Evolutionary conservation across 2,888 invertebrate species (phyloP).

Genomic region (Melanostoma mellinum): DNA sequence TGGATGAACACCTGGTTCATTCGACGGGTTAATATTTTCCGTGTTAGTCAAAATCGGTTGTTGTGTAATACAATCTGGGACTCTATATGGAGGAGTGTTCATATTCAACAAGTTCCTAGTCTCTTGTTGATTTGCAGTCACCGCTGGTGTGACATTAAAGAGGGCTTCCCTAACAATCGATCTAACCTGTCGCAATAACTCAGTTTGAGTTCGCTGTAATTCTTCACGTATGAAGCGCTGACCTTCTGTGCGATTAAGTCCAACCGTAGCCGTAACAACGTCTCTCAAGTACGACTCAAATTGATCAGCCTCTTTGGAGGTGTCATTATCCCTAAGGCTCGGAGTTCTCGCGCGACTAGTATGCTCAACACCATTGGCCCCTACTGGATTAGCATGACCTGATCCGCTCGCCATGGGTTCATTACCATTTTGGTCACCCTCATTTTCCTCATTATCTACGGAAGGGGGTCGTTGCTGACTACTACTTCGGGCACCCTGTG

Average conservation of each 20-base stretch:
- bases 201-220: neutral
- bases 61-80: neutral
- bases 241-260: neutral
- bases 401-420: too few species aligned
- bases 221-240: conserved; percentile 1
- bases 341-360: too few species aligned
- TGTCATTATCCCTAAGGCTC: neutral
- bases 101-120: neutral
- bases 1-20: neutral
- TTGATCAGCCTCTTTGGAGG: neutral
- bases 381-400: too few species aligned
- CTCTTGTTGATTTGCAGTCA: neutral
- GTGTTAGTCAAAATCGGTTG: too few species aligned
- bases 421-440: too few species aligned
- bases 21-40: neutral
- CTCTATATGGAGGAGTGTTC: neutral
- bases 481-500: too few species aligned
- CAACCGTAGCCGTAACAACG: neutral
- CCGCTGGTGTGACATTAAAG: neutral
- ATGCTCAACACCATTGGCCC: too few species aligned
- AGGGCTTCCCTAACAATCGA: neutral
- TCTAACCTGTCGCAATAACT: neutral
- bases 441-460: too few species aligned
- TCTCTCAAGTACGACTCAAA: neutral
- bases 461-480: too few species aligned